Evolutionary conservation across 2,888 invertebrate genomes (phyloP), one percentile per base, ranked within the genome.

Genomic region (Lutraria lutraria): DNA sequence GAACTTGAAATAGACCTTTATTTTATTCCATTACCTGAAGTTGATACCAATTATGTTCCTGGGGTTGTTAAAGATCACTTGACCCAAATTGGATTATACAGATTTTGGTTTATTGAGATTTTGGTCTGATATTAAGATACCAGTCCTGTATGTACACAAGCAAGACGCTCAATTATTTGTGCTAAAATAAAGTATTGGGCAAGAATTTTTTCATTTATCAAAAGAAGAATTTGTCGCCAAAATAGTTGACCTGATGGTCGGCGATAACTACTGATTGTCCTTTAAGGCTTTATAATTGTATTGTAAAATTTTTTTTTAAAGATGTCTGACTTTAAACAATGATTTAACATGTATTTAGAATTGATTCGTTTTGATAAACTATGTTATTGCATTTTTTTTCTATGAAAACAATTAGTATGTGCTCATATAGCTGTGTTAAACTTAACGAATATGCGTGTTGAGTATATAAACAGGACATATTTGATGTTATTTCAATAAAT

Each of bases 181-280:
- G 76, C 16, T 76, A 34, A 31, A 76, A 76, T 76, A 31, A 21
- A 19, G 15, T 76, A 76, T 25, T 16, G 19, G 76, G 15, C 76
- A 76, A 76, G 31, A 34, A 31, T 34, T 0, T 31, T 13, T 16
- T 76, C 76, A 31, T 13, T 31, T 25, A 34, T 76, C 76, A 76
- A 76, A 76, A 76, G 3, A 76, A 76, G 16, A 76, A 76, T 76
- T 76, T 68, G n/a, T 68, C 63, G 76, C 76, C 76, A 76, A 76
- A 63, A 76, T 76, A 31, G 29, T 76, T 76, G 76, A 76, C 76
- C 76, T 34, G 31, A 76, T 76, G 76, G 19, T 34, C 76, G 34
- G 0, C 1, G 63, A 68, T 68, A 25, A n/a, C 12, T n/a, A 4
- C 25, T 6, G n/a, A n/a, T 68, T 68, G 63, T 68, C 25, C 63